A percentile compares a stretch with the other conserved stretches of the same genome.
Evolutionary conservation across 2,113 vertebrate species (phyloP).

Genomic region (Clarias gariepinus): DNA sequence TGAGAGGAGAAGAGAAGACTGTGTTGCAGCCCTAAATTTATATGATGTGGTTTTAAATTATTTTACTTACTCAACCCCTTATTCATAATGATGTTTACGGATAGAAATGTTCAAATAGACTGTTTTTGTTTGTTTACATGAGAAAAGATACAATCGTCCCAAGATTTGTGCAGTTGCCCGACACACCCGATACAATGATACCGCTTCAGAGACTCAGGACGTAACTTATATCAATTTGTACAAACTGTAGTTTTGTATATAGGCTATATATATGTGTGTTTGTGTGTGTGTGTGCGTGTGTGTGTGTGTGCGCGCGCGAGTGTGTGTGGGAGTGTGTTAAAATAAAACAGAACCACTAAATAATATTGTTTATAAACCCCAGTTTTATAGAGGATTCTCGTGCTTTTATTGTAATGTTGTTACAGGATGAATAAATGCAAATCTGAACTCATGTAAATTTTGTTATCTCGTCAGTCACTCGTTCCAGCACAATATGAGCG

Average conservation of each 20-base stretch:
- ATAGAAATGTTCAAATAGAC: slow-evolving; percentile 64
- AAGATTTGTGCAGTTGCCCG: slow-evolving; percentile 60
- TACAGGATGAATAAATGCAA: slow-evolving; percentile 75
- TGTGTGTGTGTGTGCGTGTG: neutral
- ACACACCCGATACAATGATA: slow-evolving; percentile 54
- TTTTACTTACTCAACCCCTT: slow-evolving; percentile 64
- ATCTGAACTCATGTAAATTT: slow-evolving; percentile 53
- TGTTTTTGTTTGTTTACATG: slow-evolving; percentile 52
- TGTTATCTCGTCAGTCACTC: slow-evolving; percentile 10
- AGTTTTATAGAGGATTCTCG: slow-evolving; percentile 60
- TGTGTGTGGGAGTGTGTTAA: slow-evolving; percentile 60
- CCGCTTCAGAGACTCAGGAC: slow-evolving; percentile 74
- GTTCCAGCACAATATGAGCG: slow-evolving; percentile 13
- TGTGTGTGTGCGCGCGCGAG: neutral
- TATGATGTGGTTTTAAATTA: slow-evolving; percentile 74
- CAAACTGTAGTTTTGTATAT: slow-evolving; percentile 80
- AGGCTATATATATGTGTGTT: neutral
- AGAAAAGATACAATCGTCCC: slow-evolving; percentile 51
- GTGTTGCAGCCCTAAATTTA: slow-evolving; percentile 57
- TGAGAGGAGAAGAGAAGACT: neutral
- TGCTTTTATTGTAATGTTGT: slow-evolving; percentile 72
- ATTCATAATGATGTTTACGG: slow-evolving; percentile 61
- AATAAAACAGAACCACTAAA: slow-evolving; percentile 76
- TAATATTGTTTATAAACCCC: slow-evolving; percentile 68
- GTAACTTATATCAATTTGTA: slow-evolving; percentile 79